These are phyloP conservation scores for Chaetura pelagica DNA, from an alignment of 2,113 vertebrate species.

Conservation along the genomic window DNA sequence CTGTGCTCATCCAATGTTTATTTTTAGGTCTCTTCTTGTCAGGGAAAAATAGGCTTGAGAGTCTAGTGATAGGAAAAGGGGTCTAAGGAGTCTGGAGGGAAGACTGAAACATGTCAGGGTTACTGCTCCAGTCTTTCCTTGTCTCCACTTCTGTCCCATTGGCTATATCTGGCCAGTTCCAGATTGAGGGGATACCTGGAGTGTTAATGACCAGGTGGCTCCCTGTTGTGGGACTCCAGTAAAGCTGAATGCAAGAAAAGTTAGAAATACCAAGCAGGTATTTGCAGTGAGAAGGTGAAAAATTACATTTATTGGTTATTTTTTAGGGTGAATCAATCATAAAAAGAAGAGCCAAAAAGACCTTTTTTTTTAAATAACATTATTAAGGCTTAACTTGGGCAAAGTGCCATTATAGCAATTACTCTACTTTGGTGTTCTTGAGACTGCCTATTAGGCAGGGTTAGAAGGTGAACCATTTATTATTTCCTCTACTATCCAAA, in stretches of 20 bases:
- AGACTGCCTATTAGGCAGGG: background rate
- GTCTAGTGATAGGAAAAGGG: background rate
- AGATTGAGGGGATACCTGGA: background rate
- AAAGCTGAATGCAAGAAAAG: background rate
- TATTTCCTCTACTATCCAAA: conserved; percentile 12
- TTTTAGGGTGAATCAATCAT: background rate
- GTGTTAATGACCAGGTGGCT: background rate
- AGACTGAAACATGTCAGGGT: background rate
- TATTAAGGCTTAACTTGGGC: conserved; percentile 2
- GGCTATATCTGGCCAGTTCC: background rate
- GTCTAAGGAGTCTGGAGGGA: background rate
- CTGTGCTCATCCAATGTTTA: background rate
- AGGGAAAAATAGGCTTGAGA: background rate
- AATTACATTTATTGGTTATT: background rate
- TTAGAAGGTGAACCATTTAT: background rate
- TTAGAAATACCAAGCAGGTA: background rate
- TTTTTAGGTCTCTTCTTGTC: background rate
- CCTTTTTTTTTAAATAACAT: background rate
- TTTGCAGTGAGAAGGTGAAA: background rate
- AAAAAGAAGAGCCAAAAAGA: background rate
- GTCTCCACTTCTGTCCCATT: background rate
- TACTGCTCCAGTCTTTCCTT: background rate
- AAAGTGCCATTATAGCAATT: conserved; percentile 9
- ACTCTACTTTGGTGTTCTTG: background rate
- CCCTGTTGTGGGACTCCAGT: background rate